A percentile compares a stretch with the other conserved stretches of the same genome.
phyloP scores from a whole-genome alignment of 2,888 invertebrate species.

The Xanthia togata region DNA sequence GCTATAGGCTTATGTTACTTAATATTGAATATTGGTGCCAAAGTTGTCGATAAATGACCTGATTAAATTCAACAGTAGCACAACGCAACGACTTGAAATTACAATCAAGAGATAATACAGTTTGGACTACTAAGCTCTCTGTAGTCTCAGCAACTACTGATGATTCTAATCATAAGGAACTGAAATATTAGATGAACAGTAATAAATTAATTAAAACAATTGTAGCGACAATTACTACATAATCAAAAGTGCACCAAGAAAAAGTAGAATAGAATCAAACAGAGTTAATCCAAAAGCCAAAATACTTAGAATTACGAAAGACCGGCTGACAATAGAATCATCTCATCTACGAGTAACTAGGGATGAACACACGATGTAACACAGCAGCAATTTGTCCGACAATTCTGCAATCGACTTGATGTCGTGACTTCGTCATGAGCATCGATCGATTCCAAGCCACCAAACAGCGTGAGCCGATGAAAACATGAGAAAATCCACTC shows the following conservation, averaged over 20 bases:
- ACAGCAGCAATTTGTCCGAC: slow-evolving; percentile 23
- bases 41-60: slow-evolving; percentile 9
- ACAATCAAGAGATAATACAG: not conserved
- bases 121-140: not conserved
- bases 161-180: not conserved
- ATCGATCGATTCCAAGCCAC: slow-evolving; percentile 8
- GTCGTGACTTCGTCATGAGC: slow-evolving; percentile 19
- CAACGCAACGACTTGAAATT: not conserved
- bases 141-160: not conserved
- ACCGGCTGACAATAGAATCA: not conserved
- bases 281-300: not conserved
- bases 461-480: slow-evolving; percentile 43
- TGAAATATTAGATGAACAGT: not conserved
- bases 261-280: not conserved
- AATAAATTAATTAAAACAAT: not conserved
- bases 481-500: slow-evolving; percentile 56
- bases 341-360: not conserved
- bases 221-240: not conserved
- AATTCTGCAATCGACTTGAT: slow-evolving; percentile 11
- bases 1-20: not conserved
- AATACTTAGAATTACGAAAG: not conserved
- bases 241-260: not conserved
- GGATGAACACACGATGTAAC: not conserved
- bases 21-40: slow-evolving; percentile 4
- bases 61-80: slow-evolving; percentile 15